phyloP scores from a whole-genome alignment of 1,140 invertebrate genomes.

The Hyles euphorbiae region DNA sequence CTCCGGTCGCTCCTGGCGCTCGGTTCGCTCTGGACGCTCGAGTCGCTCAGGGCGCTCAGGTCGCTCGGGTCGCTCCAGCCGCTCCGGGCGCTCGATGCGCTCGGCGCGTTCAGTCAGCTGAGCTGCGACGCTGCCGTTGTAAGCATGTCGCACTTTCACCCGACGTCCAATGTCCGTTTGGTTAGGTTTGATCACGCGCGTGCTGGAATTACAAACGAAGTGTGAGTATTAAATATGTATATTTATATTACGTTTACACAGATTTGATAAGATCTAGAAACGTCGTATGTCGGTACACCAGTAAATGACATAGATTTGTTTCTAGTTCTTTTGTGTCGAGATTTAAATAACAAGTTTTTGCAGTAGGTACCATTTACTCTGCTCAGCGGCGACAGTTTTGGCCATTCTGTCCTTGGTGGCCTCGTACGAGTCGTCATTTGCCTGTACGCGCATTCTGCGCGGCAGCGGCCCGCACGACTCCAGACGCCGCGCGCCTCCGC shows the following conservation, averaged over 20 bases:
- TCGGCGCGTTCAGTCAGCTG: slow-evolving; percentile 34
- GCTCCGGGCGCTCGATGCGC: slow-evolving; percentile 20
- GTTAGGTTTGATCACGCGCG: slow-evolving; percentile 93
- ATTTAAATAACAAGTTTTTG: too few species aligned
- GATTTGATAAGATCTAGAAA: too few species aligned
- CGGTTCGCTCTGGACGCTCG: slow-evolving; percentile 34
- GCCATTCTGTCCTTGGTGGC: slow-evolving; percentile 92
- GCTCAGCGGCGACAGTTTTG: slow-evolving; percentile 90
- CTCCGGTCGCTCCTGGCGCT: slow-evolving; percentile 28
- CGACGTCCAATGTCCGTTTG: slow-evolving; percentile 90
- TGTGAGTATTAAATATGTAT: not conserved
- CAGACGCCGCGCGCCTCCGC: slow-evolving; percentile 78
- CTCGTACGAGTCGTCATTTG: slow-evolving; percentile 96
- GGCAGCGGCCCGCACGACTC: slow-evolving; percentile 89
- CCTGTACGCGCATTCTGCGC: slow-evolving; percentile 91
- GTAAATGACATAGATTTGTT: too few species aligned
- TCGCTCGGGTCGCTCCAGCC: slow-evolving; percentile 35
- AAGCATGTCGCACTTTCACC: slow-evolving; percentile 81
- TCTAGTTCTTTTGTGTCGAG: too few species aligned
- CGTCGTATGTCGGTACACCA: too few species aligned
- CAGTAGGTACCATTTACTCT: slow-evolving; percentile 86
- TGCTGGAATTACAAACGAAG: slow-evolving; percentile 77
- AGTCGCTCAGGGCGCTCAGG: slow-evolving; percentile 37
- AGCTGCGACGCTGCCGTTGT: slow-evolving; percentile 28
- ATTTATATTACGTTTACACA: too few species aligned